phyloP scores from a whole-genome alignment of 1,140 invertebrate species.

The Listronotus oregonensis region DNA sequence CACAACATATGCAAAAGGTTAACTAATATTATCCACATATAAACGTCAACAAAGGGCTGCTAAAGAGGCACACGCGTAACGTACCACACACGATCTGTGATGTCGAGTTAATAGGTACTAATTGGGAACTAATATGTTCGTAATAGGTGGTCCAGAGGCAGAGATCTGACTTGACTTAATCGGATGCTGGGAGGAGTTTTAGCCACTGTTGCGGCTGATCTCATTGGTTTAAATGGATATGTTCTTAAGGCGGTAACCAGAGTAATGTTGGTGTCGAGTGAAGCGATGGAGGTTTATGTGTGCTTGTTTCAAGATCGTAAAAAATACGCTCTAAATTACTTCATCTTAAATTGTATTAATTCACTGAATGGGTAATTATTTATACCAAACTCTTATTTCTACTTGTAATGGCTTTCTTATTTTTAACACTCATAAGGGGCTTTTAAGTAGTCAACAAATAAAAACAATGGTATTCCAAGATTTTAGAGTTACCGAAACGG shows the following conservation, averaged over 20 bases:
- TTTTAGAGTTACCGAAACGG: too few relatives aligned
- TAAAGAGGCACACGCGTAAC: background rate
- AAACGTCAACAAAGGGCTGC: background rate
- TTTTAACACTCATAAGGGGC: too few relatives aligned
- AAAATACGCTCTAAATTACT: too few relatives aligned
- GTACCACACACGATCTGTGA: slow-evolving; percentile 11
- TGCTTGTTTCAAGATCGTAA: too few relatives aligned
- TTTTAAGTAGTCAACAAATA: too few relatives aligned
- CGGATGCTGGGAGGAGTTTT: slow-evolving; percentile 24
- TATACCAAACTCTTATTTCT: too few relatives aligned
- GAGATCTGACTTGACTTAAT: slow-evolving; percentile 13
- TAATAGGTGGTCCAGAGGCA: slow-evolving; percentile 28
- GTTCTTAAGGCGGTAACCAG: slow-evolving; percentile 24
- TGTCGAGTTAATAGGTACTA: slow-evolving; percentile 19
- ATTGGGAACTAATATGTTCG: slow-evolving; percentile 14
- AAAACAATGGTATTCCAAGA: too few relatives aligned
- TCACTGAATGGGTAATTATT: too few relatives aligned
- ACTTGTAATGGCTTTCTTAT: too few relatives aligned
- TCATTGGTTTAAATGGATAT: slow-evolving; percentile 22
- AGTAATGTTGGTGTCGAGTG: slow-evolving; percentile 17
- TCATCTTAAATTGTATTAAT: too few relatives aligned
- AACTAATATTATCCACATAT: too few relatives aligned
- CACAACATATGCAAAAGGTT: too few relatives aligned
- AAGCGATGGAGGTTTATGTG: slow-evolving; percentile 12
- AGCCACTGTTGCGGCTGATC: slow-evolving; percentile 5